Base-by-base conservation (phyloP, 2,113 vertebrate species). In the Lampris incognitus region DNA sequence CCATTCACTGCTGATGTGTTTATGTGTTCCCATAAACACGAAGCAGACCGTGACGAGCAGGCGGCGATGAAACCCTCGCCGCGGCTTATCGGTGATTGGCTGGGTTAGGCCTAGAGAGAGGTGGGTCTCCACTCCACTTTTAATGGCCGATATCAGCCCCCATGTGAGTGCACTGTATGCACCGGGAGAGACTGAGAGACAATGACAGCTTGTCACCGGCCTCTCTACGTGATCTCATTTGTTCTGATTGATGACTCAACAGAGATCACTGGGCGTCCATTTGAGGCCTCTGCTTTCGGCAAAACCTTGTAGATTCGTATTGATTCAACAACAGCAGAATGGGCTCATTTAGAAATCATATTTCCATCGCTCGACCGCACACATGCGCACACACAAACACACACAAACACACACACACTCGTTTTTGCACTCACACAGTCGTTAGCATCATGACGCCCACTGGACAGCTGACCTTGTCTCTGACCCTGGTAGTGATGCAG, bases 21-120 rank as follows among this genome's bases (percentile, higher is more conserved):
- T 83, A 89, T 89, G 24, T 24, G 24, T 24, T 24, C 24, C 24
- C 24, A 24, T 24, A 24, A 24, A 24, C 24, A 24, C 24, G 24
- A 24, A 24, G 24, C 24, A 24, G 24, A 24, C 24, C 24, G 24
- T 63, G 83, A 84, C 77, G 64, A 66, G 65, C 49, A 63, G 76
- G 62, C 72, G 71, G 59, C 11, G 49, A 72, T 66, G 56, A 73
- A 66, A 46, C 74, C 66, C 60, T 76, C 3, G 52, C 63, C 58
- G 65, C 69, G 75, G 54, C 41, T 64, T 71, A 83, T 86, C 68
- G 37, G 72, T 71, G 77, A 79, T 78, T 68, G 86, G 72, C 72
- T 67, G 73, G 63, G 72, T 63, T 70, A 78, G 36, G 66, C 36
- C 37, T 56, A 69, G 57, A 64, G 61, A 82, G 73, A 48, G 37